Base-by-base conservation (phyloP, 2,113 vertebrate genomes). In the Pelobates fuscus region DNA sequence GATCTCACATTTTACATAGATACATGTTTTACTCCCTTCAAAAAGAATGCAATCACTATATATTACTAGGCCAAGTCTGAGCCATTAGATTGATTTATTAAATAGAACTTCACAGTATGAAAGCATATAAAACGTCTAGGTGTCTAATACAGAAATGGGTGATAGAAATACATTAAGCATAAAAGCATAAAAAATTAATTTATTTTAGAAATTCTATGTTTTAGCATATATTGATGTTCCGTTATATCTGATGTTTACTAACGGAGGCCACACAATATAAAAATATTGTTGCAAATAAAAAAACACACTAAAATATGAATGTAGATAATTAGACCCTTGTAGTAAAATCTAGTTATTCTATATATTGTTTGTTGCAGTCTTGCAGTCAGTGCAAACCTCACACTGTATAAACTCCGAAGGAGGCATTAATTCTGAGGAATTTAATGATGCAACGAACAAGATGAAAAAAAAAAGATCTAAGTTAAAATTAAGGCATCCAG, bases 401-500 rank as follows among this genome's bases (percentile, higher is more conserved):
- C 18, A 43, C 63, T 75, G 72, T 58, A 67, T n/a, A 17, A 27
- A 21, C 41, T 24, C 55, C 52, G 65, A 68, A 77, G 73, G 24
- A 68, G 30, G 41, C 43, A 55, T 68, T 52, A 60, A 52, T 67
- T 68, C 43, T 14, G 25, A 67, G 64, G 59, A 61, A 30, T 68
- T 68, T 77, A 77, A 77, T 68, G 73, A 68, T 49, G 37, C 41
- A 58, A 77, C 30, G 57, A 49, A 49, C 43, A 32, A 41, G 59
- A 77, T 68, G 67, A 68, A 77, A 41, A 61, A 77, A 77, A 67
- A 77, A 68, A 68, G 27, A 61, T 67, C 55, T 14, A 10, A 32
- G 52, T 67, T 67, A 49, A 67, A 77, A 77, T 77, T 52, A 77
- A 77, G 68, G 41, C 55, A 21, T 26, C 23, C 41, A 52, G 26